Conservation (phyloP, 2,113 vertebrate genomes). For the Oncorhynchus clarkii region DNA sequence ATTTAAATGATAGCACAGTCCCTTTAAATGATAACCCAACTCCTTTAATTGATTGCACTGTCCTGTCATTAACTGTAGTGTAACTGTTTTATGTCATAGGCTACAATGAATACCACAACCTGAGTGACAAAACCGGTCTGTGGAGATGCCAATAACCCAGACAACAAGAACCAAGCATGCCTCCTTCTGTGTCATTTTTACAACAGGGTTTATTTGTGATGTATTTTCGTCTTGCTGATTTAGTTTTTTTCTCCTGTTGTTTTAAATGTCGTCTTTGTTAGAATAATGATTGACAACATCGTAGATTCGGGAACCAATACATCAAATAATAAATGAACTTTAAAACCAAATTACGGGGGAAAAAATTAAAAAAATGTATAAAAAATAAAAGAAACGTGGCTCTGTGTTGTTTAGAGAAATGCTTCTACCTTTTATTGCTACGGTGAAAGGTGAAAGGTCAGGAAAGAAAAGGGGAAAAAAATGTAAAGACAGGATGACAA, state of each 20-base stretch:
- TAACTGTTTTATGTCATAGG: neutral
- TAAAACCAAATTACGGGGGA: constrained; percentile 39
- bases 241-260: constrained; percentile 16
- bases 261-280: too few relatives aligned
- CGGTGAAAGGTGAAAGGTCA: constrained; percentile 36
- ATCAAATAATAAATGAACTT: constrained; percentile 50
- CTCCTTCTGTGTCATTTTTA: constrained; percentile 39
- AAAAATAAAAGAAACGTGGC: constrained; percentile 59
- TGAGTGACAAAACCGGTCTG: neutral
- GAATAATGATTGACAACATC: too few relatives aligned
- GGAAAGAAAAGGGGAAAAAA: constrained; percentile 40
- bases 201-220: constrained; percentile 55
- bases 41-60: neutral
- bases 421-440: constrained; percentile 68
- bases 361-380: constrained; percentile 16
- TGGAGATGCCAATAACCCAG: neutral
- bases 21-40: neutral
- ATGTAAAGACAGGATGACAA: constrained; percentile 54
- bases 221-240: constrained; percentile 38
- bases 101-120: neutral
- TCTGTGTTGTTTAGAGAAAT: constrained; percentile 69
- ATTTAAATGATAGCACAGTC: neutral
- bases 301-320: constrained; percentile 47
- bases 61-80: neutral
- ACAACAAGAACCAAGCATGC: constrained; percentile 43